phyloP scores from a whole-genome alignment of 2,113 vertebrate genomes.

The Formicarius rufipectus region DNA sequence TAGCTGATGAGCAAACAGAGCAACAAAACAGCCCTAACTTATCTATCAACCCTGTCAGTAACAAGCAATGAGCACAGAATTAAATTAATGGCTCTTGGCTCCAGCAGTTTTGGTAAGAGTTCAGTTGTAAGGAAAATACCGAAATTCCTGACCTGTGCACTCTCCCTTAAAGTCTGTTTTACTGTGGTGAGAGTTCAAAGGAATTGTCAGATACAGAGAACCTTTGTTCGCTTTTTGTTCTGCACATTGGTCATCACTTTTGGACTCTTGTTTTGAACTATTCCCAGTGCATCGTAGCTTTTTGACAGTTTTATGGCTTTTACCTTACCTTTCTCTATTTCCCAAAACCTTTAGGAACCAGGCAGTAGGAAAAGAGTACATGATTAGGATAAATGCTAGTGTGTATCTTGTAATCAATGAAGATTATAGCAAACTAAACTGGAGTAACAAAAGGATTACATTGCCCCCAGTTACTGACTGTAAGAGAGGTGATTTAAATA shows the following conservation, averaged over 20 bases:
- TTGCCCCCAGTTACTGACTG: not conserved
- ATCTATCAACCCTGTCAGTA: not conserved
- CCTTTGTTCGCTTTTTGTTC: not conserved
- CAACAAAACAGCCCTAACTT: not conserved
- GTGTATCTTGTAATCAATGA: not conserved
- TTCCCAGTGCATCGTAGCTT: not conserved
- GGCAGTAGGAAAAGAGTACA: not conserved
- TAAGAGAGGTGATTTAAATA: not conserved
- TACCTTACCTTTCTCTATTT: not conserved
- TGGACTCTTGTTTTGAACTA: not conserved
- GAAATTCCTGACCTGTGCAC: not conserved
- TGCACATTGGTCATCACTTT: not conserved
- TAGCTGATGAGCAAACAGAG: not conserved
- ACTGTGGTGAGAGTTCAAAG: not conserved
- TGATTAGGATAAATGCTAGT: not conserved
- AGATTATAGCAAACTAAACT: not conserved
- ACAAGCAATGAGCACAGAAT: not conserved
- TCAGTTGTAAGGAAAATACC: not conserved
- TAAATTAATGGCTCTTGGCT: not conserved
- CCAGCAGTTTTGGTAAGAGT: not conserved
- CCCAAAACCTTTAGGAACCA: not conserved
- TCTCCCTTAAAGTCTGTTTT: not conserved
- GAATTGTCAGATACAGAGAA: not conserved
- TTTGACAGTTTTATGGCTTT: not conserved
- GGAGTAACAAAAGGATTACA: not conserved